Evolutionary conservation across 35 echinoderm and acorn worm genomes (phyloP), one percentile per base, ranked within the genome.

Genomic region (Chiridota heheva): DNA sequence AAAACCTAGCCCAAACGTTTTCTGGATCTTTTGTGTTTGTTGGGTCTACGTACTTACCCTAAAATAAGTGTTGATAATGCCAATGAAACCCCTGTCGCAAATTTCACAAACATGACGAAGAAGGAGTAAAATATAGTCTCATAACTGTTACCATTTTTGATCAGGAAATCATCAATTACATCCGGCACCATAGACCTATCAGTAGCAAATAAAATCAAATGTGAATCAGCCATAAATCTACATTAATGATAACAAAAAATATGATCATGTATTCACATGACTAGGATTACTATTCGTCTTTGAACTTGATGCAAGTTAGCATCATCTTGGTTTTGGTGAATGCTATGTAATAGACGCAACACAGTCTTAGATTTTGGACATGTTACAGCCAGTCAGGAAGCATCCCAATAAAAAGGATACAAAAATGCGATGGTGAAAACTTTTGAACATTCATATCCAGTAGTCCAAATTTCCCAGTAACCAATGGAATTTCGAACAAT

Each of bases 51-150:
- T 4, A 89, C 88, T 85, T 84, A 98, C 95, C 95, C 95, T 3
- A 98, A 57, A 2, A 84, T 46, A 34, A 91, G 44, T 3, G 81
- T 98, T 5, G 95, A 91, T 33, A 91, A 32, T 42, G 78, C 81
- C 15, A 98, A 40, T 5, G 87, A 77, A 4, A 88, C 35, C 18
- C 95, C 95, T 7, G 95, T 78, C 3, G 79, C 72, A 63, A 98
- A 88, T 73, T 98, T 98, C 0, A 83, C 85, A 53, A 98, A 88
- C 88, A 98, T 91, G 3, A 91, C 85, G 49, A 88, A 98, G 68
- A 98, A 98, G 24, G 95, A 87, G 44, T 92, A 91, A 46, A 98
- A 98, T n/a, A 98, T 91, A 6, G 89, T 87, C 65, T 98, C 93
- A 36, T 96, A 87, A 15, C 83, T 90, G 8, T 67, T 72, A 7